A percentile compares a stretch with the other conserved stretches of the same genome.
Evolutionary conservation across 1,140 invertebrate genomes (phyloP).

Genomic region (Drosophila miranda): DNA sequence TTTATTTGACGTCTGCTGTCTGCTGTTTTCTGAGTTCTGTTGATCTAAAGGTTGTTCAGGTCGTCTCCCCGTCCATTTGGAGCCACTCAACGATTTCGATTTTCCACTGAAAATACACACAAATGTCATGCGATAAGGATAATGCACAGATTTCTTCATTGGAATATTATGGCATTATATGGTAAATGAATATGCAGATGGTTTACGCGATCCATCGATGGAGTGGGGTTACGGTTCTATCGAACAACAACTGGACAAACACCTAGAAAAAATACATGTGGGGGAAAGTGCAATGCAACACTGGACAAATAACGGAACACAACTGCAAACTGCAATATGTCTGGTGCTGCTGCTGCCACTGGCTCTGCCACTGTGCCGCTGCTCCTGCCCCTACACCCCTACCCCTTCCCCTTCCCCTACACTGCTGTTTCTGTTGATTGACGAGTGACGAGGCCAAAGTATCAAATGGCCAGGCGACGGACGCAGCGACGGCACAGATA

Average conservation of each 20-base stretch:
- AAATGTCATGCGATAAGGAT: slow-evolving; percentile 33
- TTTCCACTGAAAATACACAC: slow-evolving; percentile 54
- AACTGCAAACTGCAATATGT: slow-evolving; percentile 41
- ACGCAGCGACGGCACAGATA: slow-evolving; percentile 56
- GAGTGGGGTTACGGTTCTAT: slow-evolving; percentile 38
- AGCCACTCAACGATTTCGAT: slow-evolving; percentile 57
- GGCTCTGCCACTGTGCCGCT: background rate
- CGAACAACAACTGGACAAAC: slow-evolving; percentile 75
- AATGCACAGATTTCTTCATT: slow-evolving; percentile 51
- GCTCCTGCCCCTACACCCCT: background rate
- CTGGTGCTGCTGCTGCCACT: slow-evolving; percentile 4
- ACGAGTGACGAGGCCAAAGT: slow-evolving; percentile 72
- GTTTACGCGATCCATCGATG: slow-evolving; percentile 44
- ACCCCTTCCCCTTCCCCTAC: background rate
- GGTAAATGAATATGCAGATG: slow-evolving; percentile 77
- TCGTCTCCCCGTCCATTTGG: slow-evolving; percentile 47
- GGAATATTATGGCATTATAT: slow-evolving; percentile 49
- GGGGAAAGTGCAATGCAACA: slow-evolving; percentile 62
- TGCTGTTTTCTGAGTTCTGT: slow-evolving; percentile 12
- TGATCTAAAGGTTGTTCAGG: slow-evolving; percentile 61
- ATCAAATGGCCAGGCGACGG: slow-evolving; percentile 62
- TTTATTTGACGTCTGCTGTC: slow-evolving; percentile 17
- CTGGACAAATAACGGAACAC: slow-evolving; percentile 30
- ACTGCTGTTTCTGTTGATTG: slow-evolving; percentile 33
- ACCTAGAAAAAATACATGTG: slow-evolving; percentile 3